A percentile compares a stretch with the other conserved stretches of the same genome.
phyloP scores from a whole-genome alignment of 2,113 vertebrate species.

The Microcebus ravelobensis region DNA sequence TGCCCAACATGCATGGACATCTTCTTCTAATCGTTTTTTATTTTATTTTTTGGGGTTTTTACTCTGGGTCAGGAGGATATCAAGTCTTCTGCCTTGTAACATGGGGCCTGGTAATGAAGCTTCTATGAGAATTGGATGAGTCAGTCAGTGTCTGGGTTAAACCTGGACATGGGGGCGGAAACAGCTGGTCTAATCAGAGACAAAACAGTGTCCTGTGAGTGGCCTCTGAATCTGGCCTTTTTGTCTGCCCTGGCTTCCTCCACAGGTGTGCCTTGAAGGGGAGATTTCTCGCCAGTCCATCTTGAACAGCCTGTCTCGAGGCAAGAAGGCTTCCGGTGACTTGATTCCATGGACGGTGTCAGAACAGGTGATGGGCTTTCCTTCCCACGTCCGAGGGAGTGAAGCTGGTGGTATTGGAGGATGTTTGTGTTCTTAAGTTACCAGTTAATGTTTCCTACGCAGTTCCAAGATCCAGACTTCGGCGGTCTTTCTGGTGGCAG shows the following conservation, averaged over 20 bases:
- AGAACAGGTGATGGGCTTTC: constrained; percentile 90
- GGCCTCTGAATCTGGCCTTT: neutral
- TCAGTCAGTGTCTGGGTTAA: neutral
- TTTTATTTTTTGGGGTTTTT: neutral
- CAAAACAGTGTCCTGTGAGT: rapidly evolving
- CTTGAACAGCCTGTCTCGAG: constrained; percentile 95
- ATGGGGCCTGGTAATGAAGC: rapidly evolving
- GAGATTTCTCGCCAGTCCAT: constrained; percentile 97
- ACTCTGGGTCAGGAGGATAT: neutral
- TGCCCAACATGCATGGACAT: neutral
- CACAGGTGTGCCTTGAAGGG: constrained; percentile 96
- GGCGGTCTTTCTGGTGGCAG: constrained; percentile 94
- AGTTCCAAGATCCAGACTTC: constrained; percentile 98
- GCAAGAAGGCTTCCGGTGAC: constrained; percentile 97
- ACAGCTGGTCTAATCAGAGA: neutral
- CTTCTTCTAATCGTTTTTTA: neutral
- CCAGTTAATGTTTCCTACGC: constrained; percentile 24
- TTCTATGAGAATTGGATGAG: neutral
- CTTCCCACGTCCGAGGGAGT: rapidly evolving
- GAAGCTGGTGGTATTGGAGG: rapidly evolving
- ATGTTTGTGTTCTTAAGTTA: neutral
- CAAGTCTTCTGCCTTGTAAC: neutral
- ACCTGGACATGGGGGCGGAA: neutral
- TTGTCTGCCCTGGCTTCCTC: neutral
- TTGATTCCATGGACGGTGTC: constrained; percentile 98